These are phyloP conservation scores for Platanista minor DNA, from an alignment of 2,113 vertebrate genomes.

Conservation along the genomic window DNA sequence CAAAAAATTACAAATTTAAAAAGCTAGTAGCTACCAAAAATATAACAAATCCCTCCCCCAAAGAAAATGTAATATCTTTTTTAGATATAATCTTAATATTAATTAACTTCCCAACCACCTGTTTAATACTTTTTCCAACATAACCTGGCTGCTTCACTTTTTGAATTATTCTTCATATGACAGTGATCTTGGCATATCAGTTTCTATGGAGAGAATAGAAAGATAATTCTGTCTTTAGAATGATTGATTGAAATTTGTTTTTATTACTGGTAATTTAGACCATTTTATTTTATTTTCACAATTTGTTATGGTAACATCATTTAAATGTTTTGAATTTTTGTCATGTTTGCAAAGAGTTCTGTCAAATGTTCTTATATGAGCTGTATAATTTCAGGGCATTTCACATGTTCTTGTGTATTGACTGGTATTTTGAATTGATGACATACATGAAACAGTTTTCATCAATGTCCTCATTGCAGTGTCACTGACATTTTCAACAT, in stretches of 20 bases:
- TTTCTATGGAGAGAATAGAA: not conserved
- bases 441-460: not conserved
- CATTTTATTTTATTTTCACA: not conserved
- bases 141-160: not conserved
- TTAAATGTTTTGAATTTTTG: not conserved
- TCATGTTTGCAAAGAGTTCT: not conserved
- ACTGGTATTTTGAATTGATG: not conserved
- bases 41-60: not conserved
- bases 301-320: not conserved
- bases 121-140: not conserved
- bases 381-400: not conserved
- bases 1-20: not conserved
- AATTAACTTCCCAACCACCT: not conserved
- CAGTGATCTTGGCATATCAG: not conserved
- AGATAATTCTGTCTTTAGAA: not conserved
- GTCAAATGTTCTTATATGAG: not conserved
- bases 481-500: not conserved
- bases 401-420: not conserved
- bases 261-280: not conserved
- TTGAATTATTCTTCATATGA: not conserved
- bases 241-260: not conserved
- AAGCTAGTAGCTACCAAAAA: not conserved
- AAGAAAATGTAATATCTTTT: not conserved
- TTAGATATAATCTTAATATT: not conserved
- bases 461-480: not conserved